Base-by-base conservation (phyloP, 2,888 invertebrate species). In the Macaria notata region DNA sequence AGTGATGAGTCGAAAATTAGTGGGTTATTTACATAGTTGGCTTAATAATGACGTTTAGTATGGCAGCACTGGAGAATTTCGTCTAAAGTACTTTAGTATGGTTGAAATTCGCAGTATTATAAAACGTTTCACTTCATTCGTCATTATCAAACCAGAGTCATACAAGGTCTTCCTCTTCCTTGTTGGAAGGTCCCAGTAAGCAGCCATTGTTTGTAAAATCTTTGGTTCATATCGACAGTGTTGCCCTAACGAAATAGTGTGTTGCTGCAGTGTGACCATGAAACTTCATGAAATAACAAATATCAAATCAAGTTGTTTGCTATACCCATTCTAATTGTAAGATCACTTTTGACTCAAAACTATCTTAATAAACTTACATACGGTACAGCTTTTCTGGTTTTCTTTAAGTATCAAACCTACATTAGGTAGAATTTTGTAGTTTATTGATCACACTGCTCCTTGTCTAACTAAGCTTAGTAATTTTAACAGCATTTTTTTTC, bases 1-100 rank as follows among this genome's bases (percentile, higher is more conserved):
- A 90, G 88, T 86, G 88, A 87, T 83, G 90, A 90, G 90, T 88
- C 89, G 89, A 88, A 88, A 87, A 81, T 91, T 89, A 89, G 89
- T 86, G 52, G 58, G 58, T 62, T 62, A 65, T 69, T 59, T 68
- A 63, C 55, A 62, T 6, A 39, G n/a, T 55, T 51, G 52, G 46
- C 60, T 63, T 51, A 52, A 56, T 46, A 59, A 62, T 47, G 57
- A 58, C 58, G 53, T 54, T 49, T 57, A 54, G 48, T 46, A 49
- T 44, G 0, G 31, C 33, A 44, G 51, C 42, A 41, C 59, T 59
- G 19, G 46, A 8, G 46, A 54, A 49, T 50, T 53, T 57, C 46
- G 49, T 1, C 54, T 59, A 49, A 50, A 49, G 8, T 46, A 31
- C 52, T 48, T 55, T 56, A 58, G 54, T 44, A 50, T 31, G 3